phyloP scores from a whole-genome alignment of 2,113 vertebrate species.

The Meles meles region DNA sequence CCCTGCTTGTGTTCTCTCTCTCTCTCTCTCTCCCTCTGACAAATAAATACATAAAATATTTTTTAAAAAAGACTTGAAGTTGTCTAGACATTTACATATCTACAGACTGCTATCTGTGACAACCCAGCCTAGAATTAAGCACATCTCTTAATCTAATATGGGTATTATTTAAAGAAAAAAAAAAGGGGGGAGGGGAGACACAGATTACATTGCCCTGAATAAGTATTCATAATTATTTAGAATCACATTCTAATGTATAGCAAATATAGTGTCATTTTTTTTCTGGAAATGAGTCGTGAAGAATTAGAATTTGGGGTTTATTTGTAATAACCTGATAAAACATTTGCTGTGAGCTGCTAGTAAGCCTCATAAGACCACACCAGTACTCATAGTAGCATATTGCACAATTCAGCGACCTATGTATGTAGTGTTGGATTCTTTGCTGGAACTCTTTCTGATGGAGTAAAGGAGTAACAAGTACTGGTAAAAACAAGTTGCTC shows the following conservation, averaged over 20 bases:
- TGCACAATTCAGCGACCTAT: not conserved
- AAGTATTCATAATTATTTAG: not conserved
- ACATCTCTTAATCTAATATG: not conserved
- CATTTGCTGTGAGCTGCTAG: not conserved
- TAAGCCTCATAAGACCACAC: not conserved
- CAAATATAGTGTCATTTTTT: not conserved
- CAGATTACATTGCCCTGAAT: not conserved
- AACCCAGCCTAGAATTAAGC: not conserved
- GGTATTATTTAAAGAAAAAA: not conserved
- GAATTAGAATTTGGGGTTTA: not conserved
- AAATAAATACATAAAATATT: too few species aligned
- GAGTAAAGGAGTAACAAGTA: not conserved
- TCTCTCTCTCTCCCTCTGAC: not conserved
- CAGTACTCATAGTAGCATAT: not conserved
- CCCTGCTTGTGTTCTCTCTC: not conserved
- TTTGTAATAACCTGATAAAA: conserved; percentile 5
- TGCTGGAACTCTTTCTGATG: not conserved
- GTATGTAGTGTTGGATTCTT: not conserved
- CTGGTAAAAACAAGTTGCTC: not conserved
- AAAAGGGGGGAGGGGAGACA: accelerated
- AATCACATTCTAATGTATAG: not conserved
- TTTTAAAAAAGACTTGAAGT: not conserved
- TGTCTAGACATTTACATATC: not conserved
- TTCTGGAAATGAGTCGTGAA: not conserved
- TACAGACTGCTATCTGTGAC: not conserved